Evolutionary conservation across 2,888 invertebrate species (phyloP).

Genomic region (Selenia dentaria): DNA sequence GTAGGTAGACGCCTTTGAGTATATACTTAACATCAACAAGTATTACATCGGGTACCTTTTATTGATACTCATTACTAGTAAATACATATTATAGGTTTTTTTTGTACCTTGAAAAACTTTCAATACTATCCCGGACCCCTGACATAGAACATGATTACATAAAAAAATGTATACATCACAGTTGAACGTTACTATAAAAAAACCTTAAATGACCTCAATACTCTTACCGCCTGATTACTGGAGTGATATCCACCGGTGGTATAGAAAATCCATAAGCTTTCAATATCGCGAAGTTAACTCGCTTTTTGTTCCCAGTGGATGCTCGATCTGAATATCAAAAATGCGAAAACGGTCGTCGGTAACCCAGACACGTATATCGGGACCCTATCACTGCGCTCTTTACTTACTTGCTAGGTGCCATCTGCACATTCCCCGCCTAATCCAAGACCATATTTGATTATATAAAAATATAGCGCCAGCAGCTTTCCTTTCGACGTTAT

Average conservation of each 20-base stretch:
- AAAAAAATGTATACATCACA: too few relatives aligned
- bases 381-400: slow-evolving; percentile 83
- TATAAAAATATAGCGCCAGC: slow-evolving; percentile 61
- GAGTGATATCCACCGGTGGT: slow-evolving; percentile 64
- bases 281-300: slow-evolving; percentile 80
- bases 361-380: slow-evolving; percentile 80
- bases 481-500: slow-evolving; percentile 39
- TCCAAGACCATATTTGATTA: slow-evolving; percentile 80
- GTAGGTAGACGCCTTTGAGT: too few relatives aligned
- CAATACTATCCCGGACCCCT: too few relatives aligned
- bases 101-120: too few relatives aligned
- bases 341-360: slow-evolving; percentile 80
- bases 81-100: too few relatives aligned
- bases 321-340: slow-evolving; percentile 83
- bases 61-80: too few relatives aligned
- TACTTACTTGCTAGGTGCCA: slow-evolving; percentile 80
- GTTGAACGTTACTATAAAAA: too few relatives aligned
- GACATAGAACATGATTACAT: too few relatives aligned
- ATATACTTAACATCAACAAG: too few relatives aligned
- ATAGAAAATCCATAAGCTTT: slow-evolving; percentile 83
- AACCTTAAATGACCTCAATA: slow-evolving; percentile 39
- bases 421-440: slow-evolving; percentile 80
- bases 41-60: too few relatives aligned
- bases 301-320: slow-evolving; percentile 80
- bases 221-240: slow-evolving; percentile 60